Conservation (phyloP, 2,888 invertebrate species). For the Thereva unica region DNA sequence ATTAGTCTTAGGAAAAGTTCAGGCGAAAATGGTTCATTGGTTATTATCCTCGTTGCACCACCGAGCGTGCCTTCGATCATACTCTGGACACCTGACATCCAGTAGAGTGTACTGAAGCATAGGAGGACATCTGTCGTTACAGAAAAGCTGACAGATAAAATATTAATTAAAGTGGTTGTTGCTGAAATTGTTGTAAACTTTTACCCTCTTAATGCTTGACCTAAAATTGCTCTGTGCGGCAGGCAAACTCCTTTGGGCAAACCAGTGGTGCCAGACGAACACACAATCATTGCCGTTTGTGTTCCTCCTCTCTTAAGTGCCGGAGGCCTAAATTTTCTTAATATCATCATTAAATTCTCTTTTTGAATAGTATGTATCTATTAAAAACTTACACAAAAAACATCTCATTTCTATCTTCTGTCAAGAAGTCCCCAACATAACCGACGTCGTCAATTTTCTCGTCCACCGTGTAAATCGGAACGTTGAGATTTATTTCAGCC, state of each 20-base stretch:
- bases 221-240: constrained; percentile 43
- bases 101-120: constrained; percentile 46
- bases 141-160: not conserved
- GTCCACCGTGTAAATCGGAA: constrained; percentile 49
- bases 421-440: constrained; percentile 46
- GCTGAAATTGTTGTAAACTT: not conserved
- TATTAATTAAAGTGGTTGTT: not conserved
- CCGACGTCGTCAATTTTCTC: constrained; percentile 46
- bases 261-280: constrained; percentile 54
- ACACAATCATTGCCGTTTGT: constrained; percentile 46
- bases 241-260: constrained; percentile 51
- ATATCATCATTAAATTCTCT: not conserved
- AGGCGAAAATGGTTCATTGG: constrained; percentile 40
- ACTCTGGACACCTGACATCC: constrained; percentile 44
- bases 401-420: constrained; percentile 39
- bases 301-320: constrained; percentile 22
- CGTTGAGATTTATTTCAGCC: constrained; percentile 44
- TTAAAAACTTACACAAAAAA: constrained; percentile 38
- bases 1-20: constrained; percentile 43
- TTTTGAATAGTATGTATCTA: not conserved
- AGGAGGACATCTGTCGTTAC: constrained; percentile 38
- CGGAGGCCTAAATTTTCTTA: constrained; percentile 8
- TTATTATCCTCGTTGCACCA: constrained; percentile 44
- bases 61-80: constrained; percentile 41
- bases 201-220: not conserved